Evolutionary conservation across 1,140 invertebrate genomes (phyloP), one percentile per base, ranked within the genome.

Genomic region (Venustaconcha ellipsiformis): DNA sequence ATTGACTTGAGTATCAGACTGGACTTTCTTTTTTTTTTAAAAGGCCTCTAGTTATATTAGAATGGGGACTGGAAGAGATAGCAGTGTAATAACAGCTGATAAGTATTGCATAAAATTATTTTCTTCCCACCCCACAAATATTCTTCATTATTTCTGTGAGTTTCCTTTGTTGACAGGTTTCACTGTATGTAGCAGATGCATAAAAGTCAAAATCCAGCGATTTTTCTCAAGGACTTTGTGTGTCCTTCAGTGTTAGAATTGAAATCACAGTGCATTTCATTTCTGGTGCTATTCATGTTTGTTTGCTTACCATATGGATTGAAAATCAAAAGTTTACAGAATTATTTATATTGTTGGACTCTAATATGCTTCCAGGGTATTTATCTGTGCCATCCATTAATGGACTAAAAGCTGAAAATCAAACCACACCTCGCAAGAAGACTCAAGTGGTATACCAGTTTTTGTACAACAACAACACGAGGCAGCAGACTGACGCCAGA

Each of bases 401-500:
- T 17, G 63, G 58, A 13, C 69, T 78, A 30, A 82, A 81, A 70
- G 82, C 84, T 14, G 73, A 72, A 57, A 76, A 74, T 73, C 81
- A 81, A 65, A 78, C 68, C 18, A 86, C 85, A 18, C 83, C 84
- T 11, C 68, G 78, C 63, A 88, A 87, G 71, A 82, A 83, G 70
- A 78, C 64, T 15, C 72, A 72, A 64, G 72, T 79, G 87, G 95
- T 97, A 75, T 99, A 98, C 91, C 96, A 98, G 90, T 98, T 99
- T 91, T 92, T 97, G 75, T 98, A 97, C 86, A 97, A 97, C 88
- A 97, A 97, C 88, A 97, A 97, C 88, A 96, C 95, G 57, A 92
- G 96, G 55, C 97, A 98, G 88, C 96, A 97, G 90, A 99, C 96
- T 1, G 96, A 98, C 90, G 95, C 96, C 26, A 94, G 95, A 59